These are phyloP conservation scores for Ischnura elegans DNA, from an alignment of 2,888 invertebrate genomes.

Conservation along the genomic window DNA sequence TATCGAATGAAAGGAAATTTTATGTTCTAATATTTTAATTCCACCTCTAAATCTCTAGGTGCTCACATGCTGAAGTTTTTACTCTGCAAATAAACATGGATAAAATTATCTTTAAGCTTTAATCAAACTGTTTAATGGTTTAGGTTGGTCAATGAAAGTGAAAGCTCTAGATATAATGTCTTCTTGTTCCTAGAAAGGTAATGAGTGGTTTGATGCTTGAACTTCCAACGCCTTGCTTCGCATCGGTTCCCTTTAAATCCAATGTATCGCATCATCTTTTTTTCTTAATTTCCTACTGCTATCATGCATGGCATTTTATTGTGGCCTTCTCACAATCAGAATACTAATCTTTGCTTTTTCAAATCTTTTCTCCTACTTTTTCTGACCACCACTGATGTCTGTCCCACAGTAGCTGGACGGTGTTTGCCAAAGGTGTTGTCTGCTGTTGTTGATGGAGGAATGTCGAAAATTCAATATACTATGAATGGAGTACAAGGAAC, in stretches of 20 bases:
- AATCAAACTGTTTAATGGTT: not conserved
- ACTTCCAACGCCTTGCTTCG: not conserved
- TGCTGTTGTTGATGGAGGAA: slow-evolving; percentile 72
- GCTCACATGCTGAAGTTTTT: too few relatives aligned
- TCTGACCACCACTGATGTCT: slow-evolving; percentile 65
- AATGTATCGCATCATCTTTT: not conserved
- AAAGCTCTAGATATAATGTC: not conserved
- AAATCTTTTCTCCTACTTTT: not conserved
- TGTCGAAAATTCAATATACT: not conserved
- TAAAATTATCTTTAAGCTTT: too few relatives aligned
- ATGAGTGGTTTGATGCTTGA: not conserved
- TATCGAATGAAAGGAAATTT: too few relatives aligned
- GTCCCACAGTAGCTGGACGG: slow-evolving; percentile 79
- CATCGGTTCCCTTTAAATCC: not conserved
- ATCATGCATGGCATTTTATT: not conserved
- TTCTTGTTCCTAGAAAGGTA: not conserved
- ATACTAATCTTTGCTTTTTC: not conserved
- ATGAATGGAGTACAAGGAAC: not conserved
- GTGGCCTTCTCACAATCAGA: not conserved
- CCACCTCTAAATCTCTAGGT: too few relatives aligned
- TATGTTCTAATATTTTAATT: too few relatives aligned
- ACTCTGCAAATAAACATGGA: too few relatives aligned
- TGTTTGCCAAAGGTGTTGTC: slow-evolving; percentile 79
- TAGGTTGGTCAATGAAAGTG: not conserved
- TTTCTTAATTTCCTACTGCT: not conserved